These are phyloP conservation scores for Heliconius erato DNA, from an alignment of 2,888 invertebrate genomes.

Conservation along the genomic window DNA sequence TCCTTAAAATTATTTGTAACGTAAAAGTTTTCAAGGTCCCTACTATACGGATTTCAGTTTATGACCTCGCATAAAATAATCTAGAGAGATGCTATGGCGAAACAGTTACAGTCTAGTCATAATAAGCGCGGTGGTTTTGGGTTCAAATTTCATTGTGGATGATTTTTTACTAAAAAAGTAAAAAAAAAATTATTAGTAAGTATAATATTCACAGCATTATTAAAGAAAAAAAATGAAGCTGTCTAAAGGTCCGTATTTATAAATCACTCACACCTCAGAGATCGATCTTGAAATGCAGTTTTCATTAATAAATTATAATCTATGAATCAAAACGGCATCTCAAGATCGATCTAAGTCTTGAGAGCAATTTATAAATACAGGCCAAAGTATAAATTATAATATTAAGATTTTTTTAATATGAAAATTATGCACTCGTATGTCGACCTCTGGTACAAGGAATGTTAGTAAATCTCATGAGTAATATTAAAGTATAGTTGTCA, in stretches of 20 bases:
- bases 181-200: not conserved
- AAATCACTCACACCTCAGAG: no score
- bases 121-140: not conserved
- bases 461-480: not conserved
- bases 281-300: no score
- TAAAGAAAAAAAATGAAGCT: not conserved
- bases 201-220: not conserved
- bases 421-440: not conserved
- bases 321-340: no score
- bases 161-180: not conserved
- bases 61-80: not conserved
- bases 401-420: not conserved
- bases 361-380: no score
- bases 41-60: not conserved
- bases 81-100: not conserved
- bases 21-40: constrained; percentile 14
- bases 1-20: constrained; percentile 2
- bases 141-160: not conserved
- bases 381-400: not conserved
- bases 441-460: not conserved
- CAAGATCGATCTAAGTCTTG: no score
- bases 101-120: no score
- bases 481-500: constrained; percentile 10
- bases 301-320: no score
- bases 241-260: not conserved